Percentiles rank a stretch among this genome's conserved stretches.
Conservation (phyloP, 1,140 invertebrate genomes). For the Andrena cerasifolii region DNA sequence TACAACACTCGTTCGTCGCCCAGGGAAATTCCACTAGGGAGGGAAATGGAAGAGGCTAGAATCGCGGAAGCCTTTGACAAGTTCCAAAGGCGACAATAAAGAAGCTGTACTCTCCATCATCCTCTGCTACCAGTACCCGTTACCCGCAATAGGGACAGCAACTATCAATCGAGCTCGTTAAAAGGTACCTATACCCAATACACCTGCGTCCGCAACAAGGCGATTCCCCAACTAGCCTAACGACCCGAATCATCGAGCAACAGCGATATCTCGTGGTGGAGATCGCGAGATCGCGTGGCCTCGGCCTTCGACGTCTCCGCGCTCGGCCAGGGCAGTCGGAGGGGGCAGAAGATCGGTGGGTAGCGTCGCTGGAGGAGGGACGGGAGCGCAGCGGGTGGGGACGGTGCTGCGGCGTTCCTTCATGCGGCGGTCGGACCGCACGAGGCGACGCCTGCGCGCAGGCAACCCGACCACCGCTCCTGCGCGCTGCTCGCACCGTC, state of each 20-base stretch:
- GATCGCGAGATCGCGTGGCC: slow-evolving; percentile 12
- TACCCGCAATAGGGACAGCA: no score
- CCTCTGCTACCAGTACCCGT: no score
- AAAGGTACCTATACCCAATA: no score
- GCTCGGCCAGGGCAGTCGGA: background rate
- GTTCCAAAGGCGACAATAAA: no score
- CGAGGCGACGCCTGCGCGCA: slow-evolving; percentile 48
- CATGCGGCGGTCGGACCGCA: slow-evolving; percentile 49
- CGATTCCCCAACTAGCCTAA: no score
- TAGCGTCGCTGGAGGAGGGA: background rate
- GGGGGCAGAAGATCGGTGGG: background rate
- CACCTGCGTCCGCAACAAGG: no score
- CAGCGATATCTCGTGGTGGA: background rate
- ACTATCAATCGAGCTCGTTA: no score
- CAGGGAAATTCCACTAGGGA: no score
- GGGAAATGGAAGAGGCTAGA: no score
- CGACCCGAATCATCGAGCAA: background rate
- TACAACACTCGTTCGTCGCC: no score
- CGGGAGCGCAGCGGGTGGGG: background rate
- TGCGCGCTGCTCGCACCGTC: slow-evolving; percentile 49
- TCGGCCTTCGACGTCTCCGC: slow-evolving; percentile 34
- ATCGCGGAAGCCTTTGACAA: no score
- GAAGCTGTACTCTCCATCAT: no score
- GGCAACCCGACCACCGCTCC: slow-evolving; percentile 12
- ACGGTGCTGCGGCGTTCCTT: slow-evolving; percentile 57